These are phyloP conservation scores for Tinea semifulvella DNA, from an alignment of 2,888 invertebrate genomes.

Conservation along the genomic window DNA sequence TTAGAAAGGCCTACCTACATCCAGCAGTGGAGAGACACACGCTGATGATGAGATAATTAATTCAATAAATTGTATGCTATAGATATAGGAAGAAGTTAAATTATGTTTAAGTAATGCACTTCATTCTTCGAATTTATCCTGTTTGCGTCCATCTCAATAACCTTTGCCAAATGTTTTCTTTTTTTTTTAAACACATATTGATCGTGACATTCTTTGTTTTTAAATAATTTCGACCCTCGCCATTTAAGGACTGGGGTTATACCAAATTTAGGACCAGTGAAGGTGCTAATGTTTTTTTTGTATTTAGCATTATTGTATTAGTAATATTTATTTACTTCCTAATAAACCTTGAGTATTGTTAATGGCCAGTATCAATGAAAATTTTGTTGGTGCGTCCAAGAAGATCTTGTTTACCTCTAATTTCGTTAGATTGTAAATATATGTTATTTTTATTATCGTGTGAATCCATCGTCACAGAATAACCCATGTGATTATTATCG, in stretches of 20 bases:
- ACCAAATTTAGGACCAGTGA: slow-evolving; percentile 18
- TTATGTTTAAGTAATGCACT: no score
- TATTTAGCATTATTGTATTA: not conserved
- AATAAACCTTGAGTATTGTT: slow-evolving; percentile 4
- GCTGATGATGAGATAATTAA: no score
- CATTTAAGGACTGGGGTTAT: not conserved
- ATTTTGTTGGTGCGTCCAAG: slow-evolving; percentile 1
- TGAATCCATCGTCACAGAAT: not conserved
- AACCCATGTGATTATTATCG: no score
- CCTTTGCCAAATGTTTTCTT: slow-evolving; percentile 7
- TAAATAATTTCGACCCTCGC: not conserved
- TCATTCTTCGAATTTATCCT: slow-evolving; percentile 2
- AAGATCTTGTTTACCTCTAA: slow-evolving; percentile 7
- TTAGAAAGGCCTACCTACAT: no score
- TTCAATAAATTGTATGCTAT: no score
- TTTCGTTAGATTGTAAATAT: slow-evolving; percentile 6
- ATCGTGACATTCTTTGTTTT: slow-evolving; percentile 1
- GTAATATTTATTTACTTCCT: slow-evolving; percentile 1
- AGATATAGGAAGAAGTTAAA: no score
- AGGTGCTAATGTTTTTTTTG: slow-evolving; percentile 32
- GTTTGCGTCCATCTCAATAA: slow-evolving; percentile 6
- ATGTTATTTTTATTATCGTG: not conserved
- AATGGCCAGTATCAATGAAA: slow-evolving; percentile 8
- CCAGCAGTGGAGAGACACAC: no score
- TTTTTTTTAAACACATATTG: not conserved